Base-by-base conservation (phyloP, 2,888 invertebrate genomes). In the Ophraella communa region DNA sequence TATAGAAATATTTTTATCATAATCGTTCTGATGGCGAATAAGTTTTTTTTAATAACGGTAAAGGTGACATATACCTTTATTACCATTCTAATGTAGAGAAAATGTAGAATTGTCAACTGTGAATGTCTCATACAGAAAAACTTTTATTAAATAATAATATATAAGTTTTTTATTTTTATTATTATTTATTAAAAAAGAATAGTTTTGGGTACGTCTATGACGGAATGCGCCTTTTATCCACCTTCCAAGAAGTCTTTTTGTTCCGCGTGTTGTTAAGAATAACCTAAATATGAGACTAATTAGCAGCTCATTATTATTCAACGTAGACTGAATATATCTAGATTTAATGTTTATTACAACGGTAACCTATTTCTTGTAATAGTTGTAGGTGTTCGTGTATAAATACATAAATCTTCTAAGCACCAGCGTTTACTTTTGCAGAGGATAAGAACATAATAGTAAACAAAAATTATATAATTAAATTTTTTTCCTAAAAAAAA, bases 241-340 rank as follows among this genome's bases (percentile, higher is more conserved):
- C 3, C 4, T n/a, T 35, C 14, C 8, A 45, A 45, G 21, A 21
- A 45, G 2, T 20, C 11, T 4, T n/a, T 18, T 11, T 2, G 20
- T 1, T n/a, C 3, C 20, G n/a, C n/a, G 18, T 10, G 45, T 30
- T 45, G 47, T 57, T 57, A 27, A 21, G 27, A 21, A 10, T 42
- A 20, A 20, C 45, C 47, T 57, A 57, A 49, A 57, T 45, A 57
- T 57, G 49, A 33, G 10, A 33, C 47, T 27, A 57, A 57, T 57
- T 57, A 47, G 33, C 47, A 47, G 57, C 33, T 47, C 33, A 49
- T 57, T 57, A 55, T 20, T 21, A 45, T 45, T 11, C 45, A 23
- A 14, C 23, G 21, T 45, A 8, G 11, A 45, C 20, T 45, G 45
- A 21, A 45, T 21, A 20, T 45, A 45, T 11, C 21, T 10, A 45